Conservation (phyloP, 2,797 vertebrate genomes). For the Coilia nasus region DNA sequence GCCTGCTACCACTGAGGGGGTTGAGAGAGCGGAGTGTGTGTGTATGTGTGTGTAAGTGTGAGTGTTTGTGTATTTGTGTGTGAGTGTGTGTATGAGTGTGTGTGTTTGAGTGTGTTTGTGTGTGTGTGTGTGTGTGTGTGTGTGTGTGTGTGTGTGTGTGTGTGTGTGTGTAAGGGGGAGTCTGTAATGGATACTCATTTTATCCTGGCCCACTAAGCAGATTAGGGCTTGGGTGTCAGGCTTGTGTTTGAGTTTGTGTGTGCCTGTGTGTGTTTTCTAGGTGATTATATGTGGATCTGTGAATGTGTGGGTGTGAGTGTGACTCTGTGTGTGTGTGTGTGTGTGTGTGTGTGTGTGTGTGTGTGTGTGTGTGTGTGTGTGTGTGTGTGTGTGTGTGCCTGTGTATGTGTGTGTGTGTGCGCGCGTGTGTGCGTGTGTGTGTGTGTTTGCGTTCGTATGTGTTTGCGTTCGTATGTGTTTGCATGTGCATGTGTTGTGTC, state of each 20-base stretch:
- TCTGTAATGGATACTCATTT: conserved; percentile 99
- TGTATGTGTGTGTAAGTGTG: conserved; percentile 70
- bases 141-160: conserved; percentile 26
- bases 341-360: not conserved
- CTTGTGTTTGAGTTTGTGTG: conserved; percentile 9
- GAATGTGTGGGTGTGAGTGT: conserved; percentile 2
- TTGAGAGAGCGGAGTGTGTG: conserved; percentile 30
- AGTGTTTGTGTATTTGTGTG: conserved; percentile 32
- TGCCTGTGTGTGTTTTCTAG: conserved; percentile 13
- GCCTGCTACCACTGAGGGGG: conserved; percentile 69
- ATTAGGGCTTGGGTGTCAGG: conserved; percentile 88
- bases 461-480: not conserved
- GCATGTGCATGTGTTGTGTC: not conserved
- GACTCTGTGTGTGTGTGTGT: not conserved
- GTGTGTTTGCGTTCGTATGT: not conserved
- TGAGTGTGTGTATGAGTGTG: too few relatives aligned
- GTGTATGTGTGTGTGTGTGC: not conserved
- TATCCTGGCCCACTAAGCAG: conserved; percentile 97
- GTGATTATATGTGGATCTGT: not conserved
- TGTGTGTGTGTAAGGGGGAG: conserved; percentile 78
- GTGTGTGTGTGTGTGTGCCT: not conserved
- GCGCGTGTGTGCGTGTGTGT: not conserved
- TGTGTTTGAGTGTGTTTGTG: too few relatives aligned
- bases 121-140: conserved; percentile 42
- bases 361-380: not conserved